Percentiles rank a stretch among this genome's conserved stretches.
Evolutionary conservation across 1,140 invertebrate species (phyloP).

Genomic region (Rhizoglyphus robini): DNA sequence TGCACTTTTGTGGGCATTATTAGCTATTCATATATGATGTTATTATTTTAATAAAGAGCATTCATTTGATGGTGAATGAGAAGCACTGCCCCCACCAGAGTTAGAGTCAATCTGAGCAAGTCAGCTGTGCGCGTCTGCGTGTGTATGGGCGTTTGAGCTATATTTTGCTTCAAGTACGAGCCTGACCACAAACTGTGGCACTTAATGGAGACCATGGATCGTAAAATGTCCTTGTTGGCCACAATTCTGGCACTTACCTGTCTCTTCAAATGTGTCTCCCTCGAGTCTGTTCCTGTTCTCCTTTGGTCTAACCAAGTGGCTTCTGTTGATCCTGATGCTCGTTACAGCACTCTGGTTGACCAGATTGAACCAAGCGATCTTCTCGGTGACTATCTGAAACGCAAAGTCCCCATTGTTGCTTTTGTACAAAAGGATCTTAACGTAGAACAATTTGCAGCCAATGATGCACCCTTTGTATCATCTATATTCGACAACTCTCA

Average conservation of each 20-base stretch:
- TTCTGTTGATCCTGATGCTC: neutral
- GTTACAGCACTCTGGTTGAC: neutral
- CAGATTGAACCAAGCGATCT: neutral
- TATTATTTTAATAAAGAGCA: neutral
- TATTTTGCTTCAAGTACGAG: neutral
- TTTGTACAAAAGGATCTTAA: neutral
- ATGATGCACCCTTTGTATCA: neutral
- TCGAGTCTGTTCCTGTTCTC: neutral
- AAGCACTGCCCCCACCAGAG: neutral
- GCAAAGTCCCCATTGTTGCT: neutral
- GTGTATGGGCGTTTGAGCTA: neutral
- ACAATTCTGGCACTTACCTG: neutral
- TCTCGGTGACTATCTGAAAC: neutral
- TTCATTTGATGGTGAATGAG: too few species aligned
- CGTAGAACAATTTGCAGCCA: neutral
- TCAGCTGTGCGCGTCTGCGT: too few species aligned
- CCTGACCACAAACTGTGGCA: neutral
- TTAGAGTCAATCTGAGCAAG: too few species aligned
- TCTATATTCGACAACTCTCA: neutral
- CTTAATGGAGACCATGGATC: neutral
- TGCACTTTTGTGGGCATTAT: neutral
- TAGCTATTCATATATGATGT: neutral
- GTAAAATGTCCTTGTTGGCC: neutral
- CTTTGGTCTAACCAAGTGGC: too few species aligned
- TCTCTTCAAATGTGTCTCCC: neutral